A percentile compares a stretch with the other conserved stretches of the same genome.
phyloP scores from a whole-genome alignment of 1,140 invertebrate species.

The Ips typographus region DNA sequence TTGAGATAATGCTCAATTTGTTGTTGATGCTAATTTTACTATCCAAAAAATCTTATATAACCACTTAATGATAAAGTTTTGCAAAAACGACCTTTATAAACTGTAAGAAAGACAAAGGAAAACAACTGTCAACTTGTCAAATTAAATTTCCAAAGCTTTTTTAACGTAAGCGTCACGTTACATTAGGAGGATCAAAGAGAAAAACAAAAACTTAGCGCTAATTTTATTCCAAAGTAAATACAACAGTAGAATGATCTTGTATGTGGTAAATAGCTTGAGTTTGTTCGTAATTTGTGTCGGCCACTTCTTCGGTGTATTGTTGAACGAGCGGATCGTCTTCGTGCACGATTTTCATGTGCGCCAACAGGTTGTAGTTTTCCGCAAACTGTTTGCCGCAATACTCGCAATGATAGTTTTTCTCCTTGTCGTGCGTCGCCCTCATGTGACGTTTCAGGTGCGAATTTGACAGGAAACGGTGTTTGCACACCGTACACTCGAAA shows the following conservation, averaged over 20 bases:
- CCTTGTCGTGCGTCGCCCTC: conserved; percentile 64
- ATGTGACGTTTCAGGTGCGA: conserved; percentile 68
- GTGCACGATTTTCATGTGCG: conserved; percentile 41
- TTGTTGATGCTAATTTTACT: too few species aligned
- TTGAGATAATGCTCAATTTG: too few species aligned
- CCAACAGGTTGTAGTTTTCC: conserved; percentile 57
- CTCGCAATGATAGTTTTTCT: conserved; percentile 65
- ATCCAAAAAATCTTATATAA: too few species aligned
- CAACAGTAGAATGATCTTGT: neutral
- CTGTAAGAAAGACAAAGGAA: too few species aligned
- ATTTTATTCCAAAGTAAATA: neutral
- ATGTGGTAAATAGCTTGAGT: neutral
- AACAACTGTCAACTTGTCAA: too few species aligned
- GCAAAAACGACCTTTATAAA: too few species aligned
- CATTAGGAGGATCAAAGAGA: too few species aligned
- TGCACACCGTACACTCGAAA: conserved; percentile 62
- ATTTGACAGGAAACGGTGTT: conserved; percentile 60
- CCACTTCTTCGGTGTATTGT: neutral
- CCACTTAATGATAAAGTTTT: too few species aligned
- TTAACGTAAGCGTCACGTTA: too few species aligned
- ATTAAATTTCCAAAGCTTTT: too few species aligned
- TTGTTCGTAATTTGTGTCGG: neutral
- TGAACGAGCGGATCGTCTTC: neutral
- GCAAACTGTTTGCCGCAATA: conserved; percentile 68
- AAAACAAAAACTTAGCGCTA: neutral